These are phyloP conservation scores for Diuraphis noxia DNA, from an alignment of 1,140 invertebrate species.

Conservation along the genomic window DNA sequence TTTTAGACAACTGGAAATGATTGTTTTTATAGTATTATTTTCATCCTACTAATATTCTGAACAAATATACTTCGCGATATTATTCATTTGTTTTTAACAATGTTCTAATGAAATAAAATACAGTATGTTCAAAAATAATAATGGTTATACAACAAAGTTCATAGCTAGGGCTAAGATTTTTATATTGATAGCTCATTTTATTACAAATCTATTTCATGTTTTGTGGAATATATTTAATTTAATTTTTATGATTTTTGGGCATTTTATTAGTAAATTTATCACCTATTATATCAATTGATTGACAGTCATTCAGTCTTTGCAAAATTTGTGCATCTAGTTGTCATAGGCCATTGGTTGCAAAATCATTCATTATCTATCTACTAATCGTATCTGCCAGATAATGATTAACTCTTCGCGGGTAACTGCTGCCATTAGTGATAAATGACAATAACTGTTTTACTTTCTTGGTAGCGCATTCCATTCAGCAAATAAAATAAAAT, in stretches of 20 bases:
- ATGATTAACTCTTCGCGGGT: no score
- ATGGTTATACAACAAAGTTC: neutral
- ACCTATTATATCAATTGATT: neutral
- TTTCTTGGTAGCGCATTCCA: neutral
- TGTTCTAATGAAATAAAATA: neutral
- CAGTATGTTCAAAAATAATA: neutral
- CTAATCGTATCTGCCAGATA: no score
- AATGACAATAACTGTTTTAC: neutral
- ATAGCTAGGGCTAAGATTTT: neutral
- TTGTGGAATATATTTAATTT: neutral
- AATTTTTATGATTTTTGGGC: neutral
- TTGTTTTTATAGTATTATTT: slow-evolving; percentile 6
- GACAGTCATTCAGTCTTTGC: neutral
- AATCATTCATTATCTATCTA: neutral
- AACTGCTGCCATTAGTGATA: neutral
- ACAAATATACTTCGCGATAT: neutral
- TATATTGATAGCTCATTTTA: neutral
- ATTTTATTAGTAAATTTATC: neutral
- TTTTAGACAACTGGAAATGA: neutral
- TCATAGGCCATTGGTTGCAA: neutral
- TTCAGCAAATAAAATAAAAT: neutral
- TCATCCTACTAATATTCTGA: neutral
- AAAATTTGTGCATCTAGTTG: neutral
- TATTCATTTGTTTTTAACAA: neutral
- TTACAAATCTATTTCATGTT: neutral